Conservation (phyloP, 92 coral and sea anemone species). For the Actinernus sp. region DNA sequence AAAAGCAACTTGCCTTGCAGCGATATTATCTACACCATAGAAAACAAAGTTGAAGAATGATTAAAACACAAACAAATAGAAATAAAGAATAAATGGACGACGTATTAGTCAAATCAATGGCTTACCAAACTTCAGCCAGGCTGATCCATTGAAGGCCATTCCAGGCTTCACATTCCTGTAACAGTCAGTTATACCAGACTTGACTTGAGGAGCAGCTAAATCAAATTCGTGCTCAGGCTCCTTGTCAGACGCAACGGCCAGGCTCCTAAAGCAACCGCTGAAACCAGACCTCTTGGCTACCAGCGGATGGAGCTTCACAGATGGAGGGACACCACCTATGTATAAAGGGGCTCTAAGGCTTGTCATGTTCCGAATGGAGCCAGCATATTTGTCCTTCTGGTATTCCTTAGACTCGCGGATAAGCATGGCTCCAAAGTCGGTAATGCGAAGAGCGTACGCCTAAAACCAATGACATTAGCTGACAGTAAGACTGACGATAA, state of each 20-base stretch:
- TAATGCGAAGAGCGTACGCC: constrained; percentile 59
- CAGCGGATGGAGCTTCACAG: constrained; percentile 58
- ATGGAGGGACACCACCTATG: constrained; percentile 78
- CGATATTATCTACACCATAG: constrained; percentile 1
- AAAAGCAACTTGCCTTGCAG: constrained; percentile 12
- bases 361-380: constrained; percentile 1
- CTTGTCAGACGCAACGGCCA: constrained; percentile 29
- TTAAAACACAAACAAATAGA: background rate
- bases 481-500: too few species aligned
- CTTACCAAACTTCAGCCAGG: constrained; percentile 84
- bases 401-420: constrained; percentile 60
- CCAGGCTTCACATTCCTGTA: constrained; percentile 58
- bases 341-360: constrained; percentile 61
- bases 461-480: too few species aligned
- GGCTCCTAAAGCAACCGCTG: constrained; percentile 63
- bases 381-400: constrained; percentile 36
- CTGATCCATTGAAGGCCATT: constrained; percentile 70
- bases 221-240: constrained; percentile 24
- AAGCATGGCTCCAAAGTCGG: constrained; percentile 67
- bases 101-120: background rate
- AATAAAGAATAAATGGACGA: background rate
- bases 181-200: constrained; percentile 39
- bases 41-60: background rate
- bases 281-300: constrained; percentile 62
- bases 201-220: constrained; percentile 28